Base-by-base conservation (phyloP, 2,797 vertebrate species). In the Pseudotriccus pelzelni region DNA sequence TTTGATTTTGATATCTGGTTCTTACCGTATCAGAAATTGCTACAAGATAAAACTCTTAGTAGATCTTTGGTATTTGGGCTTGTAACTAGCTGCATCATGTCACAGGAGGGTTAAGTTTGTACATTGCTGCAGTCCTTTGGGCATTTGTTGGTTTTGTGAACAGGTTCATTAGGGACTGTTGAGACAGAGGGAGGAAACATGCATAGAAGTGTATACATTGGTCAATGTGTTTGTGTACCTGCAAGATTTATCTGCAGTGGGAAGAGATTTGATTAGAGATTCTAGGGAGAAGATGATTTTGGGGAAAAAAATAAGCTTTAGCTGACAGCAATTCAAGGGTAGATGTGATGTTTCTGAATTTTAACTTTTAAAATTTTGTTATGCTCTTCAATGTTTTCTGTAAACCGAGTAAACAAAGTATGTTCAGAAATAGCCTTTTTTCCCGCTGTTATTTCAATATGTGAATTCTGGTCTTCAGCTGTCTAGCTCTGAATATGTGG, bases 371-470 rank as follows among this genome's bases (percentile, higher is more conserved):
- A 82, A 34, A 12, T 89, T 84, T 60, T 78, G 18, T 85, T 80
- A 37, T 10, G 14, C 3, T 21, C 11, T 49, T 87, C 3, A 44
- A 5, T 7, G 2, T 67, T 53, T 55, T 34, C 25, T 59, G 12
- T 81, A n/a, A 79, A 20, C 49, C 21, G 20, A 60, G 22, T 73
- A 77, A 93, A 39, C 30, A 14, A 60, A 34, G 7, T 81, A 24
- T 77, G 24, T 80, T 85, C 68, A 91, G 69, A 75, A 78, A 60
- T 7, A 80, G 8, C 10, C 6, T 25, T 58, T 62, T 11, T 3
- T 0, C 0, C 4, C 2, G 3, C 24, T 2, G 3, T 46, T 89
- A 22, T 43, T 84, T 88, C 63, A 75, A 34, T 34, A 32, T 0
- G 0, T 63, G 8, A 67, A 62, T 86, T 93, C 30, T 84, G 15